Base-by-base conservation (phyloP, 2,797 vertebrate genomes). In the Tamandua tetradactyla region DNA sequence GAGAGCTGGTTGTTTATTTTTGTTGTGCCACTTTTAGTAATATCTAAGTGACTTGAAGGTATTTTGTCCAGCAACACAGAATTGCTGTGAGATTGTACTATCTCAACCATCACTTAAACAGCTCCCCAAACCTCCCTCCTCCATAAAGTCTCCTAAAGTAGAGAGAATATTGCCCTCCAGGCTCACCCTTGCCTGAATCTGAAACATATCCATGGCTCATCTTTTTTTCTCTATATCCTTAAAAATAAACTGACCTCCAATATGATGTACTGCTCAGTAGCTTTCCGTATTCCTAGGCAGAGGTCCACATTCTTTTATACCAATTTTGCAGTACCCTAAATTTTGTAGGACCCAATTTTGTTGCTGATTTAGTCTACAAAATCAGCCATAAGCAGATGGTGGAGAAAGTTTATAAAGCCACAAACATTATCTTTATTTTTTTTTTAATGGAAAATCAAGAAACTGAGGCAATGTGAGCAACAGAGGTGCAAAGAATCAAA, bases 381-480 rank as follows among this genome's bases (percentile, higher is more conserved):
- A 68, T 84, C 69, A 90, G n/a, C 22, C 61, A 72, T 18, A 69
- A 25, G 18, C 12, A 87, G 35, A 87, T 78, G 44, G 85, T 20
- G 12, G 35, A 32, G n/a, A 94, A 91, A 81, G 74, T 87, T 68
- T 89, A 14, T 72, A 86, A 87, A 30, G 15, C 10, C 32, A 12
- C 13, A 52, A 40, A 82, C 74, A 32, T n/a, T 22, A 79, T 13
- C 61, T n/a, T 22, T 25, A 55, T 35, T 22, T 25, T 55, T 35
- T 89, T 86, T 86, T 27, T 49, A 79, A 71, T 42, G 4, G 14
- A 85, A 93, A 89, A 84, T 18, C 61, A 94, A 84, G 40, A 79
- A 68, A 79, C 22, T 5, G 27, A 92, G 40, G 10, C 42, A 49
- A 15, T 27, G 0, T n/a, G 52, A 78, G n/a, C 22, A 75, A 61